A percentile compares a stretch with the other conserved stretches of the same genome.
These are phyloP conservation scores for Diachasma alloeum DNA, from an alignment of 1,140 invertebrate species.

Conservation along the genomic window DNA sequence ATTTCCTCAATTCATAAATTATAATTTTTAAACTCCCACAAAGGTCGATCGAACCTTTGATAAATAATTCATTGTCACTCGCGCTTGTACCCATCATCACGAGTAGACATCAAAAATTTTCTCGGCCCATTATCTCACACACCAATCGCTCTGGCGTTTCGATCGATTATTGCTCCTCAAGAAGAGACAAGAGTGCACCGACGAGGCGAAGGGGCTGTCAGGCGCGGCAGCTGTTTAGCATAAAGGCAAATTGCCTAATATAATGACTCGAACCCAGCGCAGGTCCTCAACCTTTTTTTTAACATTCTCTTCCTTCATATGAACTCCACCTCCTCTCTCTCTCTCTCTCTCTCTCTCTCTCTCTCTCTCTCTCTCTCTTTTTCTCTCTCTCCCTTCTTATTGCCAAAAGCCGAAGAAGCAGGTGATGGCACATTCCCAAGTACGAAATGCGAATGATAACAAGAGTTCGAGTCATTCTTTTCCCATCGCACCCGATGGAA, in stretches of 20 bases:
- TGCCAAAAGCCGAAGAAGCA: background rate
- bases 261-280: background rate
- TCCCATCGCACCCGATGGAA: background rate
- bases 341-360: background rate
- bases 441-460: conserved; percentile 3
- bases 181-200: background rate
- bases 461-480: conserved; percentile 2
- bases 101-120: background rate
- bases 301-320: background rate
- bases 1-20: background rate
- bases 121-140: background rate
- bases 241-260: conserved; percentile 43
- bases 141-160: background rate
- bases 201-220: background rate
- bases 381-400: background rate
- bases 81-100: background rate
- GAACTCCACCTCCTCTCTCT: background rate
- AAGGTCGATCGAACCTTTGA: background rate
- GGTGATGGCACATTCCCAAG: conserved; percentile 1
- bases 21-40: background rate
- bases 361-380: background rate
- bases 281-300: conserved; percentile 6
- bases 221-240: conserved; percentile 46
- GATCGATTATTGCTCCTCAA: conserved; percentile 26
- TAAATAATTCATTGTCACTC: conserved; percentile 1